These are phyloP conservation scores for Metopolophium dirhodum DNA, from an alignment of 1,140 invertebrate species.

Conservation along the genomic window DNA sequence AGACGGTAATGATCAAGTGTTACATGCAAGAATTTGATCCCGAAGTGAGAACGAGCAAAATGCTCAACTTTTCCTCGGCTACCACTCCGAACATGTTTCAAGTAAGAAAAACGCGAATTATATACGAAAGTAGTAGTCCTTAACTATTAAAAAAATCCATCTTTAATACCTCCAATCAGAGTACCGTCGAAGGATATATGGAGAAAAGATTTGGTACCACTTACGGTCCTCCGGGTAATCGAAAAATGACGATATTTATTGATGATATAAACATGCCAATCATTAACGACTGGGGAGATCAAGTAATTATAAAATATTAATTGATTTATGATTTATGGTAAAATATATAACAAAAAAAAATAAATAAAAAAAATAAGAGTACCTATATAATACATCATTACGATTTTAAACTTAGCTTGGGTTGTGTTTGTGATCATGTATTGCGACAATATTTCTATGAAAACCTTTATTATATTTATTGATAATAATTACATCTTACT, in stretches of 20 bases:
- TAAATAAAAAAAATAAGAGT: no score
- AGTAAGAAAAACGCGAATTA: constrained; percentile 61
- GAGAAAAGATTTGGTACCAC: constrained; percentile 95
- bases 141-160: background rate
- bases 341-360: background rate
- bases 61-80: constrained; percentile 95
- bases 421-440: background rate
- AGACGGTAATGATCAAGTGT: constrained; percentile 95
- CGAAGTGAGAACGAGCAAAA: constrained; percentile 82
- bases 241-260: constrained; percentile 93
- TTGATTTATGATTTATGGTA: background rate
- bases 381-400: no score
- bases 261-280: constrained; percentile 96
- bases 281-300: constrained; percentile 92
- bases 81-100: constrained; percentile 95
- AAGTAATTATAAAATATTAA: constrained; percentile 64
- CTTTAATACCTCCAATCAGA: constrained; percentile 63
- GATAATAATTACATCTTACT: no score
- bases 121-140: background rate
- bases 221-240: constrained; percentile 90
- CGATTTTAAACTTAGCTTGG: background rate
- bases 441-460: background rate
- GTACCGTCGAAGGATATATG: constrained; percentile 94
- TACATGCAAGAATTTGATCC: constrained; percentile 91
- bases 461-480: background rate